Conservation (phyloP, 1,140 invertebrate species). For the Solenopsis fugax region DNA sequence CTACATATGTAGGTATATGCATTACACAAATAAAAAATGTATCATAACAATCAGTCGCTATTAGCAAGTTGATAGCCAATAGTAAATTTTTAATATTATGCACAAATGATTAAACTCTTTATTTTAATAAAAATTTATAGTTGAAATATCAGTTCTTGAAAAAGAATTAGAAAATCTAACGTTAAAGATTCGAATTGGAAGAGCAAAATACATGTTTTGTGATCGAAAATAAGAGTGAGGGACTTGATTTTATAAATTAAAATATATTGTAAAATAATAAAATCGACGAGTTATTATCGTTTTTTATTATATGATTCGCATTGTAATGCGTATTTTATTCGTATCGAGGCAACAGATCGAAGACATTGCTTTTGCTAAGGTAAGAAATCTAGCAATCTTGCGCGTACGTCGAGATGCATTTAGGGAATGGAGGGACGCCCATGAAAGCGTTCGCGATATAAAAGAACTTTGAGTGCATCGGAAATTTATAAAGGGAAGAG, state of each 20-base stretch:
- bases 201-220: not conserved
- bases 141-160: no score
- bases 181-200: not conserved
- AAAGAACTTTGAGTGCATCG: constrained; percentile 42
- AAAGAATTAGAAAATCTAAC: not conserved
- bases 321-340: not conserved
- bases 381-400: constrained; percentile 41
- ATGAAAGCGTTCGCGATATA: constrained; percentile 48
- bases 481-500: constrained; percentile 57
- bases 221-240: not conserved
- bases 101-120: no score
- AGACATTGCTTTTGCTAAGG: constrained; percentile 5
- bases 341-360: not conserved
- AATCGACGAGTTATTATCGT: not conserved
- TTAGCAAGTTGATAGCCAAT: no score
- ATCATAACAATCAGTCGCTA: no score
- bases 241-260: not conserved
- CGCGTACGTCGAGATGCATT: constrained; percentile 20
- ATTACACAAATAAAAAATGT: no score
- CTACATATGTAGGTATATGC: no score
- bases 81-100: no score
- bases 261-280: constrained; percentile 10
- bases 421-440: constrained; percentile 16
- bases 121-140: no score
- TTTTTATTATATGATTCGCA: not conserved